Base-by-base conservation (phyloP, 1,140 invertebrate genomes). In the Eriocheir sinensis region DNA sequence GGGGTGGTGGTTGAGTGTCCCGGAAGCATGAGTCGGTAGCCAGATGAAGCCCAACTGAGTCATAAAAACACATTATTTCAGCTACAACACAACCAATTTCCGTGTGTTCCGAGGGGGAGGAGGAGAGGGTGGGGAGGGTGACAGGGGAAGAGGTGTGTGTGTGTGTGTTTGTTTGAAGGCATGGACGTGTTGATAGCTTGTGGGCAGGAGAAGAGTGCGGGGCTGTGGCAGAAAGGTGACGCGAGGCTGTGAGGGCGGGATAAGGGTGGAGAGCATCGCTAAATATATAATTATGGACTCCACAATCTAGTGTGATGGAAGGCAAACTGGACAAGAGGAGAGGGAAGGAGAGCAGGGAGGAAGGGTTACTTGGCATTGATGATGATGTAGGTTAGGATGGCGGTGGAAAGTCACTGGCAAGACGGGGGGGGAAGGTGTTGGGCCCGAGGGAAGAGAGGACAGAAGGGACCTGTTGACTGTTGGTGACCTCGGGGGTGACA, bases 11-110 rank as follows among this genome's bases (percentile, higher is more conserved):
- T 9, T 30, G 32, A 34, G 21, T 38, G 15, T 85, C 81, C 27
- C 85, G 85, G 85, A 88, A 88, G 27, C 85, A 88, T 44, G 85
- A 88, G 40, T 44, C 36, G 41, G 85, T 88, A 41, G 38, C 40
- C 85, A 88, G 38, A 88, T 88, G 38, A 88, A 88, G 38, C 85
- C 38, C 38, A 40, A 88, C 27, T 88, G 38, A 88, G 38, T 88
- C 85, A 88, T 41, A 44, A 88, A 88, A 38, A 88, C 83, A 38
- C 85, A 41, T 88, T 88, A 88, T 41, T 88, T 88, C 34, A 27
- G 36, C 85, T 44, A 44, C 38, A 88, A 40, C 85, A 41, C 85
- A 21, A 72, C 41, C 85, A 40, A 30, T 88, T 88, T 88, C 60
- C 60, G 60, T n/a, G 27, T 4, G 60, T n/a, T 72, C 60, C n/a